Evolutionary conservation across 2,113 vertebrate genomes (phyloP), one percentile per base, ranked within the genome.

Genomic region (Leucoraja erinaceus): DNA sequence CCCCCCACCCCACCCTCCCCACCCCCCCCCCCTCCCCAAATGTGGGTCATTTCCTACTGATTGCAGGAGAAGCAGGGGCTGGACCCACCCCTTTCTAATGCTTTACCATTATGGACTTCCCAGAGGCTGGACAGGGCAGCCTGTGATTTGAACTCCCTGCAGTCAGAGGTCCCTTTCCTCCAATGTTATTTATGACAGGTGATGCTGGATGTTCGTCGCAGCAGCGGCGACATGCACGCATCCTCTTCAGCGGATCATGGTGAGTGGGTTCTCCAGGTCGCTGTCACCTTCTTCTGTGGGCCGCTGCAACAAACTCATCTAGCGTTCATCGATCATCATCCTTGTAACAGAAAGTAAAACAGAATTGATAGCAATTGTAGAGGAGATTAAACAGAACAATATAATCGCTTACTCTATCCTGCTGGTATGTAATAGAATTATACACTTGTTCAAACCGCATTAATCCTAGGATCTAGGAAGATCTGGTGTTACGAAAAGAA

Each of bases 311-410:
- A 93, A 99, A 99, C 94, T 99, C 98, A 38, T 99, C 99, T n/a
- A n/a, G n/a, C 0, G 99, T 95, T 99, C 99, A 16, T 99, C 99
- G 22, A 99, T 98, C 98, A 99, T 99, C 98, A 99, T 99, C 99
- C 98, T 99, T 94, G 72, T 93, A 95, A 94, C 74, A 9, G 33
- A n/a, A 31, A 31, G 38, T 90, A 74, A 59, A 33, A 28, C 47
- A 25, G 11, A 31, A 86, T 61, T 31, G n/a, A n/a, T 63, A 31
- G 83, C 11, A 47, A 25, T 20, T 63, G 10, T n/a, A 11, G n/a
- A n/a, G n/a, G 59, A 63, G 28, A 18, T 31, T 11, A 63, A 63
- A 61, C 25, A 63, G 59, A 61, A 63, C 59, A 84, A 18, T 28
- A 9, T 86, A 56, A 20, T 59, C n/a, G 79, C 47, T 11, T 47